Base-by-base conservation (phyloP, 2,113 vertebrate species). In the Falcunculus frontatus region DNA sequence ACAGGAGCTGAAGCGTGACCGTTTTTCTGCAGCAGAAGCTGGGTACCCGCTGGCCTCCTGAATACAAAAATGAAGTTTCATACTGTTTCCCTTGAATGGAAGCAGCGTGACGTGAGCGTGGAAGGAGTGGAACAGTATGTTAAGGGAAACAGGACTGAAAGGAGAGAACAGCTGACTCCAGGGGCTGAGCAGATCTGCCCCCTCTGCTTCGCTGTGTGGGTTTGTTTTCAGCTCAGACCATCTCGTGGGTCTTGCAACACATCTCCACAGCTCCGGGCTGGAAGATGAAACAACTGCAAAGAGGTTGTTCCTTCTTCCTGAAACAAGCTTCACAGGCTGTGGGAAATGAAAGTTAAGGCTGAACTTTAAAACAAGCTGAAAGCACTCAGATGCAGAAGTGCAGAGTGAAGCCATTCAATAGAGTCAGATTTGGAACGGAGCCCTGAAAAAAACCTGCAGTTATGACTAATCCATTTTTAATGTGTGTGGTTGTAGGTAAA, bases 61-160 rank as follows among this genome's bases (percentile, higher is more conserved):
- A 94, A 92, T 95, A 49, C n/a, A 90, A 35, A 94, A 95, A 35
- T 53, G 86, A 89, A 87, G 83, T 75, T 92, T 93, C 80, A 39
- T 41, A 64, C 95, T 90, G 93, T 84, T 93, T 90, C n/a, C n/a
- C 68, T 87, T 94, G 90, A 96, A 95, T 94, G 93, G 92, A 83
- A 95, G 60, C 95, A 96, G 92, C 95, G 82, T 81, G 95, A 87
- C 0, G 7, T 53, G 80, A 81, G 88, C 6, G 37, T 86, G 79
- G 63, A 90, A 93, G 64, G 83, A 95, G 93, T 44, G 39, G 83
- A 84, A 81, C 90, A 90, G 83, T 69, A 9, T 44, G 86, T 80
- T 75, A 53, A 82, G 73, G 83, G 92, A 84, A 95, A 76, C 42
- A 33, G 1, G 25, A 22, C 64, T 75, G 69, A 86, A 91, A 96